phyloP scores from a whole-genome alignment of 2,888 invertebrate genomes.

The Ypsolopha sequella region DNA sequence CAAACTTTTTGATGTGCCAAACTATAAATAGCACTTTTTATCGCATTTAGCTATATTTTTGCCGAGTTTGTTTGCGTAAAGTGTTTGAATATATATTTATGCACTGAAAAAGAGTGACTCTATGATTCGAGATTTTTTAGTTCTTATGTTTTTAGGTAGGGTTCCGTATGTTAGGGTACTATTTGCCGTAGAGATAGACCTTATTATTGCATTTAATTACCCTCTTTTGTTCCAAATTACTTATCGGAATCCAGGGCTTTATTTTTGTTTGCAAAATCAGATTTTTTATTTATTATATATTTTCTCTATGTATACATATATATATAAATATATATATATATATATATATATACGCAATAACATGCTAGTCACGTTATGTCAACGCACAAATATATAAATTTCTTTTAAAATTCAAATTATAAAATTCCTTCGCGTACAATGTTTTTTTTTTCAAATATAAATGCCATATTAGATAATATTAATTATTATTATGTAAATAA shows the following conservation, averaged over 20 bases:
- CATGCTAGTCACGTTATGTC: slow-evolving; percentile 63
- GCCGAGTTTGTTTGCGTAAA: slow-evolving; percentile 22
- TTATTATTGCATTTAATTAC: no score
- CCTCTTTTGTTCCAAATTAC: no score
- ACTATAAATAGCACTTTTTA: slow-evolving; percentile 49
- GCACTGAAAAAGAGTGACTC: no score
- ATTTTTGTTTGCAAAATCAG: no score
- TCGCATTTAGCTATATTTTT: slow-evolving; percentile 54
- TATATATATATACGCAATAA: slow-evolving; percentile 52
- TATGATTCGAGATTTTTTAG: no score
- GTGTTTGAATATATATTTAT: no score
- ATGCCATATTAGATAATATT: slow-evolving; percentile 63
- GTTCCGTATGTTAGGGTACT: no score
- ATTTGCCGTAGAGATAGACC: no score
- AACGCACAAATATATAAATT: slow-evolving; percentile 47
- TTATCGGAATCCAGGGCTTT: no score
- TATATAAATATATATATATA: slow-evolving; percentile 5
- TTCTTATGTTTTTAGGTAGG: no score
- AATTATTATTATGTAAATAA: slow-evolving; percentile 39
- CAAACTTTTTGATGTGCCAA: slow-evolving; percentile 65
- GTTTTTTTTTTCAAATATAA: slow-evolving; percentile 44
- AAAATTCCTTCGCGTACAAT: slow-evolving; percentile 23
- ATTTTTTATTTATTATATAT: slow-evolving; percentile 15
- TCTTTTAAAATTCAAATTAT: slow-evolving; percentile 8
- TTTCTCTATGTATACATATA: slow-evolving; percentile 13